Conservation (phyloP, 2,113 vertebrate species). For the Brachyhypopomus occidentalis region DNA sequence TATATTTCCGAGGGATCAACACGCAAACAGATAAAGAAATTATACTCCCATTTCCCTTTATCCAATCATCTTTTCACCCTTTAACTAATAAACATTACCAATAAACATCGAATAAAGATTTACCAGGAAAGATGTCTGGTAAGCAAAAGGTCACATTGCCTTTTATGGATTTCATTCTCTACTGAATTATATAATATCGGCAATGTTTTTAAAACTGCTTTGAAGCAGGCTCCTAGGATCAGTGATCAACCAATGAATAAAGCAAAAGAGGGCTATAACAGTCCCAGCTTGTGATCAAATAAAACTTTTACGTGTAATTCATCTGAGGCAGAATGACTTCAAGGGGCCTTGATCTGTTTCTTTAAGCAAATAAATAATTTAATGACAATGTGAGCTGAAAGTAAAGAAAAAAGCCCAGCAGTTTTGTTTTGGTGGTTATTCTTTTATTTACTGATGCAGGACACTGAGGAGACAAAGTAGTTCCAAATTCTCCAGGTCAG, state of each 20-base stretch:
- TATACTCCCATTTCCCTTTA: no score
- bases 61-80: no score
- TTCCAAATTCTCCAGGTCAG: background rate
- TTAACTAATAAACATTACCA: no score
- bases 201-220: background rate
- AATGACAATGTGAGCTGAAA: background rate
- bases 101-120: no score
- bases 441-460: background rate
- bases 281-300: conserved; percentile 35
- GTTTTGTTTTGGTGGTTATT: background rate
- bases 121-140: no score
- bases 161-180: no score
- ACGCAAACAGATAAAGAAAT: no score
- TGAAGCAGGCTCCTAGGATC: conserved; percentile 22
- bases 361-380: conserved; percentile 15
- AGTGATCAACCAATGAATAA: conserved; percentile 19
- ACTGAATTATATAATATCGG: background rate
- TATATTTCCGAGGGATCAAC: no score
- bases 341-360: background rate
- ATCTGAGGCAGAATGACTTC: conserved; percentile 26
- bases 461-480: background rate
- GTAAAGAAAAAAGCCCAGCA: background rate
- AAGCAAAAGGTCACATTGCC: no score
- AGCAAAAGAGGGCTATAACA: conserved; percentile 34
- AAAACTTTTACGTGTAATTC: conserved; percentile 28